phyloP scores from a whole-genome alignment of 2,113 vertebrate species.

The Misgurnus mizolepis region DNA sequence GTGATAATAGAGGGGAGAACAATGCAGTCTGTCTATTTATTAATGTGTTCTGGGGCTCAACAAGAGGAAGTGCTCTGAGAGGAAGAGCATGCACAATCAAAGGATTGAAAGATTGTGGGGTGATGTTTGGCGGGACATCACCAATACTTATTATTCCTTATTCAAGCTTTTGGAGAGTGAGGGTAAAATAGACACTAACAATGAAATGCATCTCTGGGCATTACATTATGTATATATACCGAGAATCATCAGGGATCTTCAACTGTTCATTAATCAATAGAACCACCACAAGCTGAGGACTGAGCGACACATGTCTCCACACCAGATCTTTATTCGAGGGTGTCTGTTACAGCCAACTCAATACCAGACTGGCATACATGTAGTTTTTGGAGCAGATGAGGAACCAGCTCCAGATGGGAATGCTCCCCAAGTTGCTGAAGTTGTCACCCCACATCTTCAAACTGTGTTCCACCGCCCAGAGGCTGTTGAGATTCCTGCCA shows the following conservation, averaged over 20 bases:
- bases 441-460: too few relatives aligned
- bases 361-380: not conserved
- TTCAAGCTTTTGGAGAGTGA: conserved; percentile 3
- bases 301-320: not conserved
- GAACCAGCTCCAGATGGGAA: too few relatives aligned
- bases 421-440: too few relatives aligned
- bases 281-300: not conserved
- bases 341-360: not conserved
- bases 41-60: too few relatives aligned
- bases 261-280: conserved; percentile 5
- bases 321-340: not conserved
- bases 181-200: not conserved
- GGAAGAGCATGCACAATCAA: not conserved
- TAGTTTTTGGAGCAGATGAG: not conserved
- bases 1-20: too few relatives aligned
- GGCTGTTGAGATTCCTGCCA: too few relatives aligned
- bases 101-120: too few relatives aligned
- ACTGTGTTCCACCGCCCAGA: too few relatives aligned
- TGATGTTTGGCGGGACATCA: too few relatives aligned
- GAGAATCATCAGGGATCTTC: not conserved
- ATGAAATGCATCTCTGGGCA: conserved; percentile 6
- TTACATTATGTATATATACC: not conserved
- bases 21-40: too few relatives aligned
- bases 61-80: too few relatives aligned
- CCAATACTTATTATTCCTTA: not conserved